Base-by-base conservation (phyloP, 2,888 invertebrate species). In the Lacanobia oleracea region DNA sequence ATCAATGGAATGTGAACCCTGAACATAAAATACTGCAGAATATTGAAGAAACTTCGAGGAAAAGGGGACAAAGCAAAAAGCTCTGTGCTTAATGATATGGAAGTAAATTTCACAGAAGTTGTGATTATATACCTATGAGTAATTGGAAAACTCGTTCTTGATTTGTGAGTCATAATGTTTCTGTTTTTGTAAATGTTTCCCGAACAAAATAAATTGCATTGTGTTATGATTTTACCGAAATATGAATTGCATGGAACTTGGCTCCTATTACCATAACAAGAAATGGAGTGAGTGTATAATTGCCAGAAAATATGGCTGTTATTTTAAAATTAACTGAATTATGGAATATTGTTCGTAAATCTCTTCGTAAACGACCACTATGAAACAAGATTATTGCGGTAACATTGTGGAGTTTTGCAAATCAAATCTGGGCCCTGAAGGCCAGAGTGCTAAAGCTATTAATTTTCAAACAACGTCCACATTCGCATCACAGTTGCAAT, bases 1-100 rank as follows among this genome's bases (percentile, higher is more conserved):
- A 67, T 65, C 45, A 77, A 72, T 70, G 62, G 48, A 77, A 82
- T 81, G 50, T 66, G 27, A 63, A 18, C 9, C 48, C 18, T 51
- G 48, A 27, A 6, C 8, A 53, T 67, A 56, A 64, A 65, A 61
- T 68, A 65, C 45, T 77, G 61, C 33, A 43, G 21, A 69, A 63
- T 63, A 45, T 64, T 63, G 9, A 59, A 53, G n/a, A 61, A n/a
- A 62, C 27, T 37, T 61, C 23, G 12, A 57, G 18, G 7, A n/a
- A 45, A 40, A 43, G 8, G 56, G 59, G 1, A 64, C 9, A 45
- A 59, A 18, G 14, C 8, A 7, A 3, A 45, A 77, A 48, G 21
- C 40, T 43, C 16, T 57, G 33, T 40, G 6, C 8, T 53, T 33
- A 33, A 53, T 12, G 60, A 68, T 33, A 51, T 48, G 33, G n/a